phyloP scores from a whole-genome alignment of 2,797 vertebrate species.

The Crenichthys baileyi region DNA sequence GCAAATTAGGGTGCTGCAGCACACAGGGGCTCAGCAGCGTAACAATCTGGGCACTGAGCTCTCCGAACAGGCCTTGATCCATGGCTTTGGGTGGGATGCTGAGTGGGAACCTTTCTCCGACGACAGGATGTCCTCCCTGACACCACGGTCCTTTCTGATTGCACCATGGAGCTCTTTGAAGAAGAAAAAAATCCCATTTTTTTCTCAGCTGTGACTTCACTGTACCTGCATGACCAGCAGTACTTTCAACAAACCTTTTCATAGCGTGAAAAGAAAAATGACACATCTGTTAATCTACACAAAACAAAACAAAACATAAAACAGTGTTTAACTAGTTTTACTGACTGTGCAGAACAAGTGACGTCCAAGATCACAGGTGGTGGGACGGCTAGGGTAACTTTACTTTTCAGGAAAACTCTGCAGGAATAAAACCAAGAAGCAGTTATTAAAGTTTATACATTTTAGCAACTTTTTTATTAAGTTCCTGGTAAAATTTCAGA shows the following conservation, averaged over 20 bases:
- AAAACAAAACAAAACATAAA: not conserved
- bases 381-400: conserved; percentile 32
- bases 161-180: conserved; percentile 64
- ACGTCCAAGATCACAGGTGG: conserved; percentile 60
- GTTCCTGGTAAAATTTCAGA: not conserved
- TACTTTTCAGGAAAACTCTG: conserved; percentile 62
- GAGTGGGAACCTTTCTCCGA: conserved; percentile 66
- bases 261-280: not conserved
- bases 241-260: not conserved
- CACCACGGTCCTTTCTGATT: conserved; percentile 61
- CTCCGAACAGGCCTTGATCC: conserved; percentile 77
- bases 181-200: conserved; percentile 1
- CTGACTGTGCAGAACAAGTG: conserved; percentile 55
- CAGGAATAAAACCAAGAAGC: conserved; percentile 4
- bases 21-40: conserved; percentile 77
- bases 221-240: too few relatives aligned
- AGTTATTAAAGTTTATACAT: not conserved
- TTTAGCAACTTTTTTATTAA: not conserved
- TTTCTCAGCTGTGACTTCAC: not conserved
- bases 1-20: conserved; percentile 78
- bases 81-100: conserved; percentile 73
- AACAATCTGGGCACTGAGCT: conserved; percentile 70
- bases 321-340: conserved; percentile 12
- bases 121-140: conserved; percentile 72
- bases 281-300: not conserved